A percentile compares a stretch with the other conserved stretches of the same genome.
Evolutionary conservation across 2,888 invertebrate genomes (phyloP).

Genomic region (Dasypogon diadema): DNA sequence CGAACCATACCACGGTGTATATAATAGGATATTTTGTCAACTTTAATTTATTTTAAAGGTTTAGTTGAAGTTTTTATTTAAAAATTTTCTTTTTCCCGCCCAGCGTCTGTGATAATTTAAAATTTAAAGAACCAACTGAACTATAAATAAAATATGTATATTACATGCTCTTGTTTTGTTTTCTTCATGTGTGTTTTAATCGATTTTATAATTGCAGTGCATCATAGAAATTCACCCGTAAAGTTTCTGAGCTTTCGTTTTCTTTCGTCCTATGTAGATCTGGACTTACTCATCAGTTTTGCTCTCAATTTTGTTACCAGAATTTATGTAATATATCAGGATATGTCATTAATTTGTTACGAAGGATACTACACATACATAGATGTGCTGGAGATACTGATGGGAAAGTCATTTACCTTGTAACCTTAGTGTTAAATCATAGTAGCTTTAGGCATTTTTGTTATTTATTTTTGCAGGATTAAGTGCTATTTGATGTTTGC

Average conservation of each 20-base stretch:
- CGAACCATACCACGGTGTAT: constrained; percentile 49
- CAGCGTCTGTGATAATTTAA: constrained; percentile 63
- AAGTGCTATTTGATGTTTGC: no score
- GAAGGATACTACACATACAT: not conserved
- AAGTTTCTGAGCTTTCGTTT: no score
- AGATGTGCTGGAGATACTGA: not conserved
- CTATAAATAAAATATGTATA: constrained; percentile 36
- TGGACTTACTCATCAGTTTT: not conserved
- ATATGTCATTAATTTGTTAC: not conserved
- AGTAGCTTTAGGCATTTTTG: not conserved
- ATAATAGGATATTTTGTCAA: constrained; percentile 16
- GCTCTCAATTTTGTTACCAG: not conserved
- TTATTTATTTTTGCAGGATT: not conserved
- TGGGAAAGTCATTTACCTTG: not conserved
- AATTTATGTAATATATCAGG: not conserved
- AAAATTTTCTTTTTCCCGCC: constrained; percentile 65
- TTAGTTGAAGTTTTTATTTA: constrained; percentile 28
- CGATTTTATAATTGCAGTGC: no score
- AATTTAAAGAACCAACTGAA: constrained; percentile 48
- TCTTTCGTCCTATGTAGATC: not conserved
- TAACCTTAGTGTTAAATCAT: not conserved
- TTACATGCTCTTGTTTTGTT: constrained; percentile 11
- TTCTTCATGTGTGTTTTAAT: no score
- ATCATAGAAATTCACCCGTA: no score
- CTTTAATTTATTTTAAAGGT: constrained; percentile 10